Evolutionary conservation across 2,888 invertebrate genomes (phyloP).

Genomic region (Leptarthrus brevirostris): DNA sequence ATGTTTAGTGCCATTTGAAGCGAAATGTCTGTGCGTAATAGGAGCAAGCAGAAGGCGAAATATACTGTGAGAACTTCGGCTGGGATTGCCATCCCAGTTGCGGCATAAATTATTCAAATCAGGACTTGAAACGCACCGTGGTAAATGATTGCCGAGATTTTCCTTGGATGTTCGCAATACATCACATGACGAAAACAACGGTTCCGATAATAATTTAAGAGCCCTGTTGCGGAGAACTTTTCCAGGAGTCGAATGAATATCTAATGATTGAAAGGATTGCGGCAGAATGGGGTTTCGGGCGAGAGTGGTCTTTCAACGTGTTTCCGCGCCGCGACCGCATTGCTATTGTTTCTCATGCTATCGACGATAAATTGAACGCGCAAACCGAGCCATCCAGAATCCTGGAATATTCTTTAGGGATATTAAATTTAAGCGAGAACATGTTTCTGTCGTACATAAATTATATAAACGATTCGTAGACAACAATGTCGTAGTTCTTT

Average conservation of each 20-base stretch:
- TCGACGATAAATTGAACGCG: background rate
- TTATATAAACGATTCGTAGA: slow-evolving; percentile 12
- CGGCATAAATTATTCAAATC: slow-evolving; percentile 40
- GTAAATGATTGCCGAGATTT: slow-evolving; percentile 40
- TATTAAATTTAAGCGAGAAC: slow-evolving; percentile 27
- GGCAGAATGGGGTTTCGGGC: background rate
- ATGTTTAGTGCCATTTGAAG: slow-evolving; percentile 8
- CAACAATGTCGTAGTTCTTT: too few relatives aligned
- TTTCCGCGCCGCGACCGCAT: too few relatives aligned
- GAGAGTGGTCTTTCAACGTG: too few relatives aligned
- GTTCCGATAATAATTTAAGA: slow-evolving; percentile 35
- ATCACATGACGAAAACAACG: slow-evolving; percentile 27
- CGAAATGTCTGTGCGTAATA: background rate
- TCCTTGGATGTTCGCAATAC: slow-evolving; percentile 25
- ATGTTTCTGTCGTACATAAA: slow-evolving; percentile 27
- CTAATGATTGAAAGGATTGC: slow-evolving; percentile 27
- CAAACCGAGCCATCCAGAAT: slow-evolving; percentile 8
- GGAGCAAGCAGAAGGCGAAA: slow-evolving; percentile 5
- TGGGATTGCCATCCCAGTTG: background rate
- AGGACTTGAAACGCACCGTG: slow-evolving; percentile 22
- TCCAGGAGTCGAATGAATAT: slow-evolving; percentile 21
- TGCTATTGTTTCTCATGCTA: slow-evolving; percentile 3
- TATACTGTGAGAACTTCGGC: background rate
- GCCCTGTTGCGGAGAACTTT: slow-evolving; percentile 25
- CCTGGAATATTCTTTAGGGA: slow-evolving; percentile 16